These are phyloP conservation scores for Corynorhinus townsendii DNA, from an alignment of 2,113 vertebrate species.

Conservation along the genomic window DNA sequence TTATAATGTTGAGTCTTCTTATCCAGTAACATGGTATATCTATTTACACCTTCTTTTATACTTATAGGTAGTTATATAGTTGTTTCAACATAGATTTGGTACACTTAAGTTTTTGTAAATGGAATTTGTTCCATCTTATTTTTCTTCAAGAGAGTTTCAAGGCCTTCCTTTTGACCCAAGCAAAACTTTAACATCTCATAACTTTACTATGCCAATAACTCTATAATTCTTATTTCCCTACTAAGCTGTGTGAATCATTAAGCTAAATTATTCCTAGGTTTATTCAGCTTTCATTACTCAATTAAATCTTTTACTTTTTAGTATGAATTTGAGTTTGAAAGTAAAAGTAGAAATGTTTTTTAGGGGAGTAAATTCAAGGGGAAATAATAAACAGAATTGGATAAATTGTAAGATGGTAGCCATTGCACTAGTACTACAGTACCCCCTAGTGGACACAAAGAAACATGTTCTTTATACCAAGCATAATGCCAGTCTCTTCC, in stretches of 20 bases:
- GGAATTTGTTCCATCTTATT: not conserved
- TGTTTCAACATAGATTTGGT: constrained; percentile 5
- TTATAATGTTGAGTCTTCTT: not conserved
- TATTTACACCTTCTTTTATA: not conserved
- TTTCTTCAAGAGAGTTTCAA: constrained; percentile 25
- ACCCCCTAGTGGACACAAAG: constrained; percentile 68
- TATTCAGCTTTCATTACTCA: constrained; percentile 5
- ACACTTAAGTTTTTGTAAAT: not conserved
- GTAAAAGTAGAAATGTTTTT: not conserved
- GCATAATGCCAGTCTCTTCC: not conserved
- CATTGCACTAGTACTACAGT: constrained; percentile 53
- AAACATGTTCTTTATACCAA: not conserved
- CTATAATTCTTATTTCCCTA: not conserved
- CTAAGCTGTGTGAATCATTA: not conserved
- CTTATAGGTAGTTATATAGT: not conserved
- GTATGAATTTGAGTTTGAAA: constrained; percentile 26
- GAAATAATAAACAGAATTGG: not conserved
- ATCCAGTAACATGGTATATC: constrained; percentile 50
- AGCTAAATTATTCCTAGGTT: constrained; percentile 5
- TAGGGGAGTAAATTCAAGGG: not conserved
- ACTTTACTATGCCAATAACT: not conserved
- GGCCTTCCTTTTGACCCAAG: not conserved
- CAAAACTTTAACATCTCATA: not conserved
- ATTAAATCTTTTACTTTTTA: constrained; percentile 16
- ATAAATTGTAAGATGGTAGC: not conserved